A percentile compares a stretch with the other conserved stretches of the same genome.
phyloP scores from a whole-genome alignment of 2,888 invertebrate species.

The Harpalus rubripes region DNA sequence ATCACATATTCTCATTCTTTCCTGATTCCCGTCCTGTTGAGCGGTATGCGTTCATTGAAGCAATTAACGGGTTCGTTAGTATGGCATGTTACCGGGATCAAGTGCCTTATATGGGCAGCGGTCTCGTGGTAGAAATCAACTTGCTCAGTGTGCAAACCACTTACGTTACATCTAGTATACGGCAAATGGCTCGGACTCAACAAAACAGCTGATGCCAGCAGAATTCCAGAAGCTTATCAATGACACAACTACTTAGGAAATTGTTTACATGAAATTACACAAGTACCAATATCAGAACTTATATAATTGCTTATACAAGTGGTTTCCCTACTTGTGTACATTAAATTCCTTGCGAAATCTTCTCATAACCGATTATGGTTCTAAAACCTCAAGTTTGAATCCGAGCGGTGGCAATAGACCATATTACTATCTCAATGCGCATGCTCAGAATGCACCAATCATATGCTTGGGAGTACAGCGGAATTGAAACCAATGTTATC shows the following conservation, averaged over 20 bases:
- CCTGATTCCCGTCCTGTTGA: background rate
- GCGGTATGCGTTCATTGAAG: slow-evolving; percentile 18
- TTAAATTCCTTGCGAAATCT: background rate
- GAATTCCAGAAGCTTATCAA: background rate
- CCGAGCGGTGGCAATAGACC: too few relatives aligned
- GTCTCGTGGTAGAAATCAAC: background rate
- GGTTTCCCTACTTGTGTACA: background rate
- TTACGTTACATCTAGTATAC: background rate
- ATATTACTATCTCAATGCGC: too few relatives aligned
- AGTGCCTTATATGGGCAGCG: background rate
- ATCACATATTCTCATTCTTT: background rate
- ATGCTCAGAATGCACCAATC: too few relatives aligned
- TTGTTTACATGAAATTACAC: background rate
- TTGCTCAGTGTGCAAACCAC: background rate
- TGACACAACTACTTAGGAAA: background rate
- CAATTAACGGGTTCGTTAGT: slow-evolving; percentile 51
- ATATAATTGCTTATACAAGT: background rate
- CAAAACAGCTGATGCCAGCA: background rate
- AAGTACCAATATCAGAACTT: background rate
- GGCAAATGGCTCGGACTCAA: background rate
- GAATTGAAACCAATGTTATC: too few relatives aligned
- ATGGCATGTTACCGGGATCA: slow-evolving; percentile 41
- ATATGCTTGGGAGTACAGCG: too few relatives aligned
- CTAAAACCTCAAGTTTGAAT: too few relatives aligned
- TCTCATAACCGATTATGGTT: too few relatives aligned